Conservation (phyloP, 2,797 vertebrate species). For the Knipowitschia caucasica region DNA sequence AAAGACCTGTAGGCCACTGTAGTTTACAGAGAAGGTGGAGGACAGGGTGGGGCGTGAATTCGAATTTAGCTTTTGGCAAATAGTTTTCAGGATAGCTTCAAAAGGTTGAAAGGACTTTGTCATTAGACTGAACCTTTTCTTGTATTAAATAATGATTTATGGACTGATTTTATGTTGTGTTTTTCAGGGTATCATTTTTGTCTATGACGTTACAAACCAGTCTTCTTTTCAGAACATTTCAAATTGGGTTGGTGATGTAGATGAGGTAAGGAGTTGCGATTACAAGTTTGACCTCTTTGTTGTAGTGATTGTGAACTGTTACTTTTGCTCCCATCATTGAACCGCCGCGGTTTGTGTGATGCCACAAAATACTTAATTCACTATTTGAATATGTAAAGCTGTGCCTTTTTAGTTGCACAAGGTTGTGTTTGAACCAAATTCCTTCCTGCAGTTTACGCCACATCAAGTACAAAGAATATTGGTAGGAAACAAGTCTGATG, state of each 20-base stretch:
- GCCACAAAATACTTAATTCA: background rate
- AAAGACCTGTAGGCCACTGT: too few relatives aligned
- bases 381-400: background rate
- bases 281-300: background rate
- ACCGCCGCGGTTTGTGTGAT: too few relatives aligned
- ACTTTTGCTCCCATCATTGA: too few relatives aligned
- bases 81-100: too few relatives aligned
- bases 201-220: conserved; percentile 88
- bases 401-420: conserved; percentile 5
- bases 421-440: background rate
- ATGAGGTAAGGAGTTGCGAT: conserved; percentile 78
- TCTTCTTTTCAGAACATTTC: conserved; percentile 90
- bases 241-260: conserved; percentile 93
- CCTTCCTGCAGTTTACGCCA: conserved; percentile 75
- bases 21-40: background rate
- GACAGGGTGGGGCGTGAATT: background rate
- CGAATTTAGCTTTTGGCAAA: too few relatives aligned
- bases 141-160: background rate
- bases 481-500: conserved; percentile 90
- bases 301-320: background rate
- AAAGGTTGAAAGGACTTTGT: background rate
- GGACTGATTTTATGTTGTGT: conserved; percentile 1
- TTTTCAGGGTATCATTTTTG: conserved; percentile 86
- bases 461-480: conserved; percentile 87
- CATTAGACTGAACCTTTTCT: background rate